Evolutionary conservation across 2,797 vertebrate species (phyloP), one percentile per base, ranked within the genome.

Genomic region (Gallinago nigripennis): DNA sequence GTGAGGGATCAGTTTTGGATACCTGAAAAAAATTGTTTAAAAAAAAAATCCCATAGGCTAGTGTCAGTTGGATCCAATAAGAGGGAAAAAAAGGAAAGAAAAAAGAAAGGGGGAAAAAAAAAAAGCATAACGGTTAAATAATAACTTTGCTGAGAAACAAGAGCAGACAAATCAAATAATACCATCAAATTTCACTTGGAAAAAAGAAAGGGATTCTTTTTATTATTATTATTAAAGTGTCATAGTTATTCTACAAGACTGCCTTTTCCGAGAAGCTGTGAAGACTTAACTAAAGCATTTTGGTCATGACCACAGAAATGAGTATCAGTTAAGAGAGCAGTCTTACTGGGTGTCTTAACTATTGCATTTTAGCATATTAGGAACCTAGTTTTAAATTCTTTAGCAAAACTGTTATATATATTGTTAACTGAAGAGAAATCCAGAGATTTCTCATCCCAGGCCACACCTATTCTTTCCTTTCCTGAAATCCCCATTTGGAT

Each of bases 1-100:
- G 99, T 17, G 99, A 99, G 37, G 99, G 99, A 92, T 99, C 99
- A 17, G 98, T 98, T 98, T 99, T 99, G 70, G 99, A 99, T 48
- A 99, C 98, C 99, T 99, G 97, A 54, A 97, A 97, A 94, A 97
- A 16, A 97, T 56, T 51, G 45, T 86, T 64, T 41, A 18, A 43
- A 20, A 46, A 46, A 8, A 54, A 82, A 81, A 88, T 48, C 4
- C 12, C 69, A 75, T 11, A 6, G 2, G 63, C 8, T 68, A 35
- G 6, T 28, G 61, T 86, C 50, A 89, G 63, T 8, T 65, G 23
- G 45, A 78, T 48, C 3, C 13, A 35, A 19, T 8, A 75, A 86
- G 8, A 30, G 23, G 14, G 25, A 20, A 71, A 63, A 50, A 33
- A 8, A 9, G 8, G 2, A 9, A 20, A 1, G 21, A 31, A 24